A percentile compares a stretch with the other conserved stretches of the same genome.
phyloP scores from a whole-genome alignment of 2,888 invertebrate genomes.

The Cabera pusaria region DNA sequence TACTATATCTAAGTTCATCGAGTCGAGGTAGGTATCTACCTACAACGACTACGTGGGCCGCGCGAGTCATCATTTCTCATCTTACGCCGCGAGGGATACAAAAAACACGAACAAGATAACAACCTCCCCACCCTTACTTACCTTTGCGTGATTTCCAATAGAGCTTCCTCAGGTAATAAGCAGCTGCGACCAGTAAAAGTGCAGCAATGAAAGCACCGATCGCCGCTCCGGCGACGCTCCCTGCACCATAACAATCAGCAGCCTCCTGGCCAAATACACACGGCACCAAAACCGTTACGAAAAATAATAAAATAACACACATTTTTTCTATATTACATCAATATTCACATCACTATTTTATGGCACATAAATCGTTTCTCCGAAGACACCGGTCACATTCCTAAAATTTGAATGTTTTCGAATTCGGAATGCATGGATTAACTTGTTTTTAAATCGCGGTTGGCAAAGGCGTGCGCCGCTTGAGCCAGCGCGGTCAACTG shows the following conservation, averaged over 20 bases:
- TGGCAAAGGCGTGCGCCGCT: conserved; percentile 57
- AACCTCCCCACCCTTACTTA: conserved; percentile 44
- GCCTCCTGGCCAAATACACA: conserved; percentile 74
- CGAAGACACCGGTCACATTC: conserved; percentile 67
- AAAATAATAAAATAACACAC: conserved; percentile 70
- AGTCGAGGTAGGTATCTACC: conserved; percentile 4
- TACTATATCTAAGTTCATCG: conserved; percentile 12
- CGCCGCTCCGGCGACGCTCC: conserved; percentile 88
- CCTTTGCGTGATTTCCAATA: conserved; percentile 85
- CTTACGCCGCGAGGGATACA: conserved; percentile 19
- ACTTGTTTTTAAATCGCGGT: conserved; percentile 48
- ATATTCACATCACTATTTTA: conserved; percentile 65
- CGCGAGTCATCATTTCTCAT: conserved; percentile 15
- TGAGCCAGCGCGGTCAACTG: conserved; percentile 69
- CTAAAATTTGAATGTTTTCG: conserved; percentile 53
- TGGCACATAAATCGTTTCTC: conserved; percentile 65
- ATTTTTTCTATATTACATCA: conserved; percentile 55
- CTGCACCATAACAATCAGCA: conserved; percentile 85
- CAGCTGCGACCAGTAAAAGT: conserved; percentile 82
- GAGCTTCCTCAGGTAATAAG: conserved; percentile 83
- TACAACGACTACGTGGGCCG: conserved; percentile 15
- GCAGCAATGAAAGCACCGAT: conserved; percentile 88
- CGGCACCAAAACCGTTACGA: conserved; percentile 72
- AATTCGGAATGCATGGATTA: conserved; percentile 48
- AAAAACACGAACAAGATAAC: conserved; percentile 13